Percentiles rank a stretch among this genome's conserved stretches.
Conservation (phyloP, 2,113 vertebrate genomes). For the Chroicocephalus ridibundus region DNA sequence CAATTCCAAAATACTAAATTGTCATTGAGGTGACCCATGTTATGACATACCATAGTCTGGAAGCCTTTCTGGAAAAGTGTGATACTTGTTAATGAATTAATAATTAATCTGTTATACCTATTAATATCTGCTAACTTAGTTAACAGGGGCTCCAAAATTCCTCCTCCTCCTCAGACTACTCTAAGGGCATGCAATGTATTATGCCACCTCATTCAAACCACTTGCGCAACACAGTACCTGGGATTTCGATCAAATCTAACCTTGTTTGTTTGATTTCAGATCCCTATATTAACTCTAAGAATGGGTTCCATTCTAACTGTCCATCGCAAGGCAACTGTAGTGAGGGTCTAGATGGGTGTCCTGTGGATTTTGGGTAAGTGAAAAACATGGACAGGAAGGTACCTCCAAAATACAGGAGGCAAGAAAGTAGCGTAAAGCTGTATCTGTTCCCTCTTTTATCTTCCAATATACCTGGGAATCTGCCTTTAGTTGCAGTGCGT, state of each 20-base stretch:
- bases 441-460: not conserved
- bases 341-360: not conserved
- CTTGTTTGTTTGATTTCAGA: not conserved
- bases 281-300: not conserved
- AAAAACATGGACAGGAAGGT: not conserved
- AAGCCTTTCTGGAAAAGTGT: not conserved
- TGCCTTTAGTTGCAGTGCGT: not conserved
- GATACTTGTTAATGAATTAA: not conserved
- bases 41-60: not conserved
- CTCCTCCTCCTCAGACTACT: not conserved
- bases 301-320: not conserved
- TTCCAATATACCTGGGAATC: not conserved
- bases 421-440: not conserved
- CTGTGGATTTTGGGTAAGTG: not conserved
- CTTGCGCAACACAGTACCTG: fast-evolving
- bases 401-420: not conserved
- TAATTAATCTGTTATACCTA: not conserved
- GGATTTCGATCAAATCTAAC: not conserved
- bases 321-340: not conserved
- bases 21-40: not conserved
- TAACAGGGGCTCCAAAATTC: not conserved
- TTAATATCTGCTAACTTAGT: not conserved
- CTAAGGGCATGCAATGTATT: not conserved
- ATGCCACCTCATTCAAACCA: not conserved
- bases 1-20: not conserved